phyloP scores from a whole-genome alignment of 2,888 invertebrate species.

The Mimas tiliae region DNA sequence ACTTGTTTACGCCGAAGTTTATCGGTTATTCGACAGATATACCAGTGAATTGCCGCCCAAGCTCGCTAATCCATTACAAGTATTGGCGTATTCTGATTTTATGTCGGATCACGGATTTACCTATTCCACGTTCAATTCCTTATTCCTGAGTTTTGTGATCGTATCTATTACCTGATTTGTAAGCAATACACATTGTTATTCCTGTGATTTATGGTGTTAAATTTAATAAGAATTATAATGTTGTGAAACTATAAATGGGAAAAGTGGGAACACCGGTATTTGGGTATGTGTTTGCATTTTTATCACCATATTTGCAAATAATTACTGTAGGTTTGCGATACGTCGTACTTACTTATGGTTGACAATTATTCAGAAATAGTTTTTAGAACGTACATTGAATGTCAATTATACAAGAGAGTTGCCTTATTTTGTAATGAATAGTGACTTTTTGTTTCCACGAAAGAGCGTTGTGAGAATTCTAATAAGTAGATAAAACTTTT shows the following conservation, averaged over 20 bases:
- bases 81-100: background rate
- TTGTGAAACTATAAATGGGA: background rate
- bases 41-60: background rate
- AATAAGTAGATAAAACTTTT: no score
- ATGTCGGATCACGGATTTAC: background rate
- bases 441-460: background rate
- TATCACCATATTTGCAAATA: background rate
- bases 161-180: background rate
- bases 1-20: slow-evolving; percentile 2
- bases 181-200: background rate
- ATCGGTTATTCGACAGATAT: slow-evolving; percentile 12
- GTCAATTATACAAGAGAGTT: background rate
- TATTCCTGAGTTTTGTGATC: background rate
- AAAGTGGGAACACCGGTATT: background rate
- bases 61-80: background rate
- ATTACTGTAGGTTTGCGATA: background rate
- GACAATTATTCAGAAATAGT: background rate
- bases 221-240: background rate
- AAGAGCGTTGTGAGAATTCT: background rate
- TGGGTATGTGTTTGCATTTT: slow-evolving; percentile 4
- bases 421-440: background rate
- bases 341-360: background rate
- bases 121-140: background rate
- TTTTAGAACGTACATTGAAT: slow-evolving; percentile 2
- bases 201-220: background rate